These are phyloP conservation scores for Gavia stellata DNA, from an alignment of 2,113 vertebrate genomes.

Conservation along the genomic window DNA sequence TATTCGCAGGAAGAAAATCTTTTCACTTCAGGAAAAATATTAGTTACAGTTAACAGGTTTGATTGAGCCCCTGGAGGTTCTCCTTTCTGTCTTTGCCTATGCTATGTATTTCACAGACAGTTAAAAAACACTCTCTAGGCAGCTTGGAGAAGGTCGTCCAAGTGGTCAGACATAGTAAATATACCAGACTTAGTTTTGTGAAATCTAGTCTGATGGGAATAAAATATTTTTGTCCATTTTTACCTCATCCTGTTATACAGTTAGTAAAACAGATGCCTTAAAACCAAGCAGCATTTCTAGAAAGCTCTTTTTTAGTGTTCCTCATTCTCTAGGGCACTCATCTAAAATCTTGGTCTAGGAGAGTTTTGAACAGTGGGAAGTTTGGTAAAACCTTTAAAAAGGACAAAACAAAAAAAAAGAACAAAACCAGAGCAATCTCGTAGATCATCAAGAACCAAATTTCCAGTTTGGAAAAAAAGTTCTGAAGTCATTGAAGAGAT, in stretches of 20 bases:
- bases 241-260: not conserved
- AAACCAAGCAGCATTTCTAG: not conserved
- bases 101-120: slow-evolving; percentile 6
- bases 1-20: not conserved
- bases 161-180: slow-evolving; percentile 14
- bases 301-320: not conserved
- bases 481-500: not conserved
- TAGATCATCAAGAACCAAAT: not conserved
- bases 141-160: not conserved
- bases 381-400: not conserved
- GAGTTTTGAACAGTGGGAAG: not conserved
- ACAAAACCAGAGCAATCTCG: not conserved
- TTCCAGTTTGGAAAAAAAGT: not conserved
- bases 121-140: not conserved
- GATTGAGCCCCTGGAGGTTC: not conserved
- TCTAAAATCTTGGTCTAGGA: not conserved
- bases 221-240: not conserved
- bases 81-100: not conserved
- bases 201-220: not conserved
- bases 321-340: not conserved
- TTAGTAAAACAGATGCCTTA: slow-evolving; percentile 36
- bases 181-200: not conserved
- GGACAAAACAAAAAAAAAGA: not conserved
- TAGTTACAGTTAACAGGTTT: slow-evolving; percentile 19
- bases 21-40: not conserved